Evolutionary conservation across 2,888 invertebrate species (phyloP), one percentile per base, ranked within the genome.

Genomic region (Lasioglossum malachurum): DNA sequence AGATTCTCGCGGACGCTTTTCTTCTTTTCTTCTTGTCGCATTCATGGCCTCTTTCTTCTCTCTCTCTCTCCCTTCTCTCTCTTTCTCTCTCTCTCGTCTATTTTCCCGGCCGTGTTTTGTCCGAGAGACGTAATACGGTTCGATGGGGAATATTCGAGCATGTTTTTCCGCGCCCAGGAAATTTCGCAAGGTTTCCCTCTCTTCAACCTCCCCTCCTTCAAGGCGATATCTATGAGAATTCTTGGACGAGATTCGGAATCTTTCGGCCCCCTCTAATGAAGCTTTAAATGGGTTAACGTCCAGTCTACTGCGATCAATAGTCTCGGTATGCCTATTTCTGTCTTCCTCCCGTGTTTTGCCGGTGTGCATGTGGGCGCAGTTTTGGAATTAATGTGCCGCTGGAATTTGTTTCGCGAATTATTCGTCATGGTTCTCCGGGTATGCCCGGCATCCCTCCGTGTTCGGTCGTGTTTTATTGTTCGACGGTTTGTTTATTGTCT

Each of bases 231-330:
- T 78, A 84, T 72, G 72, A 69, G 75, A 75, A 35, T 14, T 35
- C 35, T 19, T 14, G 71, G 71, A 57, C 71, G 44, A 71, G 71
- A 72, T 38, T n/a, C 41, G 1, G 14, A 38, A 74, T 69, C 83
- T 69, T 73, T 27, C 44, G 44, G 8, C 49, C 23, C 67, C n/a
- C 53, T 74, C 57, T 82, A 77, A 84, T 49, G 64, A 74, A 82
- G 41, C 53, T 53, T 27, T n/a, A 75, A 64, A 75, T 53, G 27
- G 46, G 5, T 46, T 35, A 27, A 46, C 46, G 38, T 5, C 72
- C 57, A 23, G 71, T 81, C 75, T 49, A 41, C 60, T 64, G 27
- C 38, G 49, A 44, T 60, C 60, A 49, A 72, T 44, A 44, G 53
- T 31, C 44, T 44, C n/a, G 77, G n/a, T 46, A 38, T 49, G n/a